These are phyloP conservation scores for Acomys russatus DNA, from an alignment of 2,797 vertebrate species.

Conservation along the genomic window DNA sequence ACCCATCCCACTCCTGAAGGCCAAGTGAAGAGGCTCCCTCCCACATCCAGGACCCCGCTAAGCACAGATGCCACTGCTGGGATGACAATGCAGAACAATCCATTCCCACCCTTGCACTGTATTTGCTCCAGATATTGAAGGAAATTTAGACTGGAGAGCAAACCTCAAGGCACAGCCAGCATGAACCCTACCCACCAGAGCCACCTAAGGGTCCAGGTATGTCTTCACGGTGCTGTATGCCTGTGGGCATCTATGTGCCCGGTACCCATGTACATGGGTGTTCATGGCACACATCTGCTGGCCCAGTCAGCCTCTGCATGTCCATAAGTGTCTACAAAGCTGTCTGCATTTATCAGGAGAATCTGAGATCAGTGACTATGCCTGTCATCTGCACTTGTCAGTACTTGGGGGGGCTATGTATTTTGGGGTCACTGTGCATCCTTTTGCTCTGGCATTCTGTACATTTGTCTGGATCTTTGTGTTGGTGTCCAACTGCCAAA, in stretches of 20 bases:
- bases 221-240: fast-evolving
- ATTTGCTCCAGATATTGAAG: not conserved
- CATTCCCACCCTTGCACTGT: not conserved
- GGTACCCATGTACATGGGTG: not conserved
- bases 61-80: not conserved
- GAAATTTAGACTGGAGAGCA: not conserved
- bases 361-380: not conserved
- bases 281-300: not conserved
- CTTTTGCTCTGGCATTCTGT: not conserved
- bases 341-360: not conserved
- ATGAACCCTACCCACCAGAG: not conserved
- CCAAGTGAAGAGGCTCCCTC: not conserved
- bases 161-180: not conserved
- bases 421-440: not conserved
- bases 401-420: not conserved
- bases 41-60: not conserved
- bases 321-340: not conserved
- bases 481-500: not conserved
- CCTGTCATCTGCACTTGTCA: not conserved
- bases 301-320: not conserved
- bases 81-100: not conserved
- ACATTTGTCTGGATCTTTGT: not conserved
- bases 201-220: not conserved
- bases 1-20: not conserved
- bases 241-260: not conserved